These are phyloP conservation scores for Geodia barretti DNA, from an alignment of 37 sponge, comb jelly and placozoan species.

Conservation along the genomic window DNA sequence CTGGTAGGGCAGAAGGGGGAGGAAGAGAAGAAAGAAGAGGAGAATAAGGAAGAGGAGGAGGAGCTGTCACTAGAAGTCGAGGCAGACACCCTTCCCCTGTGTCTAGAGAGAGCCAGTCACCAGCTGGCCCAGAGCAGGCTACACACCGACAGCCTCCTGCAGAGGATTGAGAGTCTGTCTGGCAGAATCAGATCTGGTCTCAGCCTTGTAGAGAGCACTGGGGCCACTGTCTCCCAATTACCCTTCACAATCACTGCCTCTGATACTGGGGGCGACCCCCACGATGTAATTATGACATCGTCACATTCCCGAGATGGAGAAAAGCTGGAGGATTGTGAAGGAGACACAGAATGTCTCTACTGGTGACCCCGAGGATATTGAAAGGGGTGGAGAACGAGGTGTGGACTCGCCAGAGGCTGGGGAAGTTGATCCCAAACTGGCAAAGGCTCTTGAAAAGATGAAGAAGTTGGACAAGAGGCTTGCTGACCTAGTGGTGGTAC, in stretches of 20 bases:
- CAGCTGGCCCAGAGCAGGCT: too few species aligned
- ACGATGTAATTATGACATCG: not conserved
- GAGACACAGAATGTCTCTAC: not conserved
- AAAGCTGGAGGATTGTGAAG: not conserved
- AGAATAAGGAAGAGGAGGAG: constrained; percentile 10
- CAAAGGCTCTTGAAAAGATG: constrained; percentile 60
- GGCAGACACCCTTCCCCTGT: not conserved
- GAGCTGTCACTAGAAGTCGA: not conserved
- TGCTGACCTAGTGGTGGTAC: constrained; percentile 3
- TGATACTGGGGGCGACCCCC: too few species aligned
- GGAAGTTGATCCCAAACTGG: constrained; percentile 14
- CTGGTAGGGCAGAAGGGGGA: not conserved
- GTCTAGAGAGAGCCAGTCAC: too few species aligned
- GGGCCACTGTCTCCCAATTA: too few species aligned
- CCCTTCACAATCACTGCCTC: too few species aligned
- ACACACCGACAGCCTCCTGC: too few species aligned
- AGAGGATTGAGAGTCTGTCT: too few species aligned
- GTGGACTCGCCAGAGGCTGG: not conserved
- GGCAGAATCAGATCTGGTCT: too few species aligned
- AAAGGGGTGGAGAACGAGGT: not conserved
- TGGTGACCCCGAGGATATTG: not conserved
- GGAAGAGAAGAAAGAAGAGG: not conserved
- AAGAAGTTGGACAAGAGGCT: constrained; percentile 42
- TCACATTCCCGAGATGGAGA: not conserved
- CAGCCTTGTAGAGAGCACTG: too few species aligned